Evolutionary conservation across 2,888 invertebrate genomes (phyloP), one percentile per base, ranked within the genome.

Genomic region (Helobdella robusta): DNA sequence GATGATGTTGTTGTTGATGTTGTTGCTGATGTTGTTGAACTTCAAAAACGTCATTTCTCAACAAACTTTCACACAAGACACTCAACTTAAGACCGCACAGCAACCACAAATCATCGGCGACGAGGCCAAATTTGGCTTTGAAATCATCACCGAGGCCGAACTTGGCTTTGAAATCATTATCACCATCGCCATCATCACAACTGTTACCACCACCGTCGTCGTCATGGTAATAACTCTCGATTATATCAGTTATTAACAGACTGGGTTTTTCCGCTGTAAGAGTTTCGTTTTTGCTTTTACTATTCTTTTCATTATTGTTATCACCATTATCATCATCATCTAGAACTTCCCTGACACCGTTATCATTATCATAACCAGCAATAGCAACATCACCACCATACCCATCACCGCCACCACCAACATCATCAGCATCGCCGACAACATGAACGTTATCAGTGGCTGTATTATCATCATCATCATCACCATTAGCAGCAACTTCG

Each of bases 71-170:
- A 11, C 56, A 56, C n/a, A 56, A 56, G n/a, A 30, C 56, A 32
- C 56, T 56, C 56, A 56, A 30, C 56, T 20, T 56, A 28, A n/a
- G 25, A 30, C 56, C 56, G 11, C 56, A 30, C n/a, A 56, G 32
- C 28, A 28, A 30, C 4, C 28, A 56, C 56, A 56, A 28, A n/a
- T 25, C 25, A n/a, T 56, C 11, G 18, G 11, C 40, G 25, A 11
- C 30, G 23, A 2, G 11, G 1, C 32, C 28, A 8, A 3, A 28
- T 32, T 56, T 40, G 11, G 44, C n/a, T 15, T 11, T 11, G n/a
- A 40, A 40, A 18, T 40, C 28, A 2, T 54, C 54, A n/a, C 28
- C 30, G 23, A 2, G 11, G 1, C 32, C 28, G 6, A 3, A 28
- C 56, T 56, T 40, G 11, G 44, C n/a, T 15, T 11, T 11, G n/a